Percentiles rank a stretch among this genome's conserved stretches.
Conservation (phyloP, 2,113 vertebrate genomes). For the Heterotis niloticus region DNA sequence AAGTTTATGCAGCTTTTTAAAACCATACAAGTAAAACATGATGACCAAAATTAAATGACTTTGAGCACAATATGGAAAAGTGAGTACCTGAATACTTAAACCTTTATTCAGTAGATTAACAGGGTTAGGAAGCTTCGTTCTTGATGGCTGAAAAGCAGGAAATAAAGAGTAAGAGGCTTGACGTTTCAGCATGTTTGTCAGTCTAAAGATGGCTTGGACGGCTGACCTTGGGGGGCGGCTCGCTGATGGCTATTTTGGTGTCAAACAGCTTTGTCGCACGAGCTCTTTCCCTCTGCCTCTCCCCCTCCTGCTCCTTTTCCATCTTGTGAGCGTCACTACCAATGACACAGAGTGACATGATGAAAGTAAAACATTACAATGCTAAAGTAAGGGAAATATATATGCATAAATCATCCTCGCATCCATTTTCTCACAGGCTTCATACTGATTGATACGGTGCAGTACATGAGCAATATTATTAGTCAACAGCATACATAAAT, state of each 20-base stretch:
- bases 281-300: constrained; percentile 72
- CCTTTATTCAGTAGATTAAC: constrained; percentile 60
- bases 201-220: too few species aligned
- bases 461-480: too few species aligned
- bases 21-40: not conserved
- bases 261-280: constrained; percentile 78
- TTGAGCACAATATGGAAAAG: too few species aligned
- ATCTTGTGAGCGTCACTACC: constrained; percentile 86
- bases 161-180: not conserved
- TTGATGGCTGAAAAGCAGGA: constrained; percentile 58
- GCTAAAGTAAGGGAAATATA: too few species aligned
- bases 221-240: constrained; percentile 86
- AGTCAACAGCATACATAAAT: too few species aligned
- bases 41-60: not conserved
- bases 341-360: not conserved
- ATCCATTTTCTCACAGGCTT: too few species aligned
- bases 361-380: too few species aligned
- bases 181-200: not conserved
- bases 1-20: not conserved
- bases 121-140: constrained; percentile 57
- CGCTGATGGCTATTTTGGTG: constrained; percentile 58
- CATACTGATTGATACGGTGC: too few species aligned
- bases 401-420: too few species aligned
- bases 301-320: constrained; percentile 79
- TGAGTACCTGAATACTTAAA: constrained; percentile 50